phyloP scores from a whole-genome alignment of 2,797 vertebrate species.

The Periparus ater region DNA sequence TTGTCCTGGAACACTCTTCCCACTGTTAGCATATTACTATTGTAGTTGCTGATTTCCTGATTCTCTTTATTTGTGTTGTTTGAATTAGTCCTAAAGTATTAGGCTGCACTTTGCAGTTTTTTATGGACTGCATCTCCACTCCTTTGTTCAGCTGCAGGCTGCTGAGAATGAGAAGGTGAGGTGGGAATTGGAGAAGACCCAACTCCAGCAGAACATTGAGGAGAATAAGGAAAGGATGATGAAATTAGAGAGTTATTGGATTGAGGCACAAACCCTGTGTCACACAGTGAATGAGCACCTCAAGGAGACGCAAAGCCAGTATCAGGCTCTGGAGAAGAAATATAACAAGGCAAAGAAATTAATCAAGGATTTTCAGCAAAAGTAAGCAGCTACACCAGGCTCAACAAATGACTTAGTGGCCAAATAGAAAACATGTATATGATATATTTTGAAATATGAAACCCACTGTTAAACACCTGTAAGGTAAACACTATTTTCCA shows the following conservation, averaged over 20 bases:
- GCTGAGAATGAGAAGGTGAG: slow-evolving; percentile 95
- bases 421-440: slow-evolving; percentile 22
- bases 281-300: slow-evolving; percentile 98
- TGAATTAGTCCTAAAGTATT: not conserved
- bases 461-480: not conserved
- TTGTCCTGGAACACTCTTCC: not conserved
- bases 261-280: slow-evolving; percentile 96
- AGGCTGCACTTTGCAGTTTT: not conserved
- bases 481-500: slow-evolving; percentile 17
- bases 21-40: not conserved
- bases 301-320: slow-evolving; percentile 96
- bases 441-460: slow-evolving; percentile 17
- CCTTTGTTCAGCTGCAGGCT: slow-evolving; percentile 82
- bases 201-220: slow-evolving; percentile 96
- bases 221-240: slow-evolving; percentile 98
- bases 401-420: slow-evolving; percentile 1
- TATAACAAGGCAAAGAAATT: slow-evolving; percentile 99
- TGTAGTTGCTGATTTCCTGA: not conserved
- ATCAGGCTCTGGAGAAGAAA: slow-evolving; percentile 96
- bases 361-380: slow-evolving; percentile 99
- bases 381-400: slow-evolving; percentile 80
- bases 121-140: slow-evolving; percentile 7
- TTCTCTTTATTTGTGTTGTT: not conserved
- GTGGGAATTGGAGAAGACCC: slow-evolving; percentile 95
- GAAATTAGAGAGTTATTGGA: slow-evolving; percentile 98